Percentiles rank a stretch among this genome's conserved stretches.
Evolutionary conservation across 1,140 invertebrate genomes (phyloP).

Genomic region (Drosophila orosa): DNA sequence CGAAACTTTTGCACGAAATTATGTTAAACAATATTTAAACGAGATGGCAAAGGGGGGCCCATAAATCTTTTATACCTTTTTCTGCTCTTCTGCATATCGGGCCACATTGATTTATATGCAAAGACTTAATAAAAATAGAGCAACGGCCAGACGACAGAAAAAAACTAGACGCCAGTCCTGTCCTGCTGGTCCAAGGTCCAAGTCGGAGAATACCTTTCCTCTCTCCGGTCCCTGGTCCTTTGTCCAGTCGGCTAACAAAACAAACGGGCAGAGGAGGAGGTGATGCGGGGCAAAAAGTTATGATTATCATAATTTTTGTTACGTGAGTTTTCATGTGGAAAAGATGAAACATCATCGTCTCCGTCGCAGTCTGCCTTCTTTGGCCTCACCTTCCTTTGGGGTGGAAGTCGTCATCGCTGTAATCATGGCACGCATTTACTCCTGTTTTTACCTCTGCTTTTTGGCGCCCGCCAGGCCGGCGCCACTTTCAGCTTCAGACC

Average conservation of each 20-base stretch:
- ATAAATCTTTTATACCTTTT: conserved; percentile 83
- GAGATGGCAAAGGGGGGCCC: conserved; percentile 6
- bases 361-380: conserved; percentile 28
- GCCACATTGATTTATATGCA: conserved; percentile 82
- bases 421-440: conserved; percentile 84
- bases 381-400: conserved; percentile 30
- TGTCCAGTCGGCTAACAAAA: conserved; percentile 71
- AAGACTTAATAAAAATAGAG: conserved; percentile 76
- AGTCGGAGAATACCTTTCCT: conserved; percentile 57
- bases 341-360: conserved; percentile 84
- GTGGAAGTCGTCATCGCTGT: conserved; percentile 84
- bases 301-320: conserved; percentile 84
- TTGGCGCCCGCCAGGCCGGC: conserved; percentile 81
- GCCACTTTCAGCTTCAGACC: conserved; percentile 52
- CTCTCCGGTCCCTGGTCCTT: conserved; percentile 53
- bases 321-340: conserved; percentile 84
- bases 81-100: conserved; percentile 77
- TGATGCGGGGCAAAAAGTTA: conserved; percentile 61
- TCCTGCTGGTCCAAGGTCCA: conserved; percentile 49
- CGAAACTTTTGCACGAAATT: conserved; percentile 56
- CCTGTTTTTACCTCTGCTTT: conserved; percentile 84
- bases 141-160: conserved; percentile 53
- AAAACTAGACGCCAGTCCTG: conserved; percentile 68
- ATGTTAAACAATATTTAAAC: conserved; percentile 73
- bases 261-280: conserved; percentile 33